phyloP scores from a whole-genome alignment of 2,888 invertebrate species.

The Stenurella melanura region DNA sequence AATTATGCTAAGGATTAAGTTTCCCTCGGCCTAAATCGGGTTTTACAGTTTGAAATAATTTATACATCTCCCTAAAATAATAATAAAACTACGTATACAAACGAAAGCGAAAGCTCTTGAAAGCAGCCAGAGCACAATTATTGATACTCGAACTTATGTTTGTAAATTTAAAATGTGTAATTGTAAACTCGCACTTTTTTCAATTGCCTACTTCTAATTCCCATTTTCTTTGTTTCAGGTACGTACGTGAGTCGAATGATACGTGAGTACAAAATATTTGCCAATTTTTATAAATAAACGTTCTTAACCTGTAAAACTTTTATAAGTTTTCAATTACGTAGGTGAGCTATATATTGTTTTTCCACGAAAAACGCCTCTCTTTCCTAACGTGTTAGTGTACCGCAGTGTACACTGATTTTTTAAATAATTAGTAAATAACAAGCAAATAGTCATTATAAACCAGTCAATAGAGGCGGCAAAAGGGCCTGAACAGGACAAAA shows the following conservation, averaged over 20 bases:
- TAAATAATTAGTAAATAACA: conserved; percentile 17
- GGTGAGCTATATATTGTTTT: conserved; percentile 6
- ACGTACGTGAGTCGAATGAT: conserved; percentile 19
- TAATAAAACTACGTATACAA: too few species aligned
- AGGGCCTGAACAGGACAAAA: too few species aligned
- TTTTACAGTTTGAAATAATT: too few species aligned
- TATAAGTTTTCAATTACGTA: conserved; percentile 14
- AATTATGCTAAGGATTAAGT: too few species aligned
- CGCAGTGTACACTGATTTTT: too few species aligned
- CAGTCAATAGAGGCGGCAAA: too few species aligned
- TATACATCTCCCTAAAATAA: too few species aligned
- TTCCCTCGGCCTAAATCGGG: too few species aligned
- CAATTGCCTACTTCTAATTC: background rate
- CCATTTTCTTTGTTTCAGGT: conserved; percentile 38
- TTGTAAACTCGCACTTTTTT: background rate
- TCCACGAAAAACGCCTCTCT: conserved; percentile 22
- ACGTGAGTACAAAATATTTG: conserved; percentile 31
- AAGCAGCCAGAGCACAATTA: too few species aligned
- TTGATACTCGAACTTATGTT: too few species aligned
- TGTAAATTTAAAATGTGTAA: background rate
- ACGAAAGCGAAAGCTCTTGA: too few species aligned
- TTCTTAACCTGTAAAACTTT: conserved; percentile 3
- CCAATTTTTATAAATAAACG: conserved; percentile 38
- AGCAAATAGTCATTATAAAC: too few species aligned
- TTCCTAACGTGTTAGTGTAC: background rate